These are phyloP conservation scores for Heteromyza rotundicornis DNA, from an alignment of 2,888 invertebrate species.

Conservation along the genomic window DNA sequence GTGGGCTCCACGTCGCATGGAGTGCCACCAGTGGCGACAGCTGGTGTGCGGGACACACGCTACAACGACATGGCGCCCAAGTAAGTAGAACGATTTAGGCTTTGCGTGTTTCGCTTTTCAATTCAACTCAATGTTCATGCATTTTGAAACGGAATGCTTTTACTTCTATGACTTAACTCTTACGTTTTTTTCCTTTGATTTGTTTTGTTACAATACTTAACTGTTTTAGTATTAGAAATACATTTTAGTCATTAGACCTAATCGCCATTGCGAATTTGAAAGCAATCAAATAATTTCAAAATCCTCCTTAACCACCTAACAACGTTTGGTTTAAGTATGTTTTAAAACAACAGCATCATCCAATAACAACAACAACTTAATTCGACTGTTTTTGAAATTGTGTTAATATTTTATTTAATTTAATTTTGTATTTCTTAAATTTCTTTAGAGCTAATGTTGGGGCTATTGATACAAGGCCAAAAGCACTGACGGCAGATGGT, in stretches of 20 bases:
- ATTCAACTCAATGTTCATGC: slow-evolving; percentile 26
- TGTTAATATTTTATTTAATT: slow-evolving; percentile 10
- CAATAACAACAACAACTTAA: background rate
- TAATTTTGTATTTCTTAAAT: slow-evolving; percentile 40
- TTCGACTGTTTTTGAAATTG: background rate
- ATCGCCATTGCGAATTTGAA: too few species aligned
- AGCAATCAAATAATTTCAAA: too few species aligned
- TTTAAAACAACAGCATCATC: too few species aligned
- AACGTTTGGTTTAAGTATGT: too few species aligned
- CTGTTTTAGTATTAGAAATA: too few species aligned
- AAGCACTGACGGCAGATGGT: slow-evolving; percentile 62
- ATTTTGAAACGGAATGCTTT: slow-evolving; percentile 12
- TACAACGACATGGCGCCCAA: slow-evolving; percentile 88
- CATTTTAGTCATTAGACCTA: too few species aligned
- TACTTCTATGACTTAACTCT: too few species aligned
- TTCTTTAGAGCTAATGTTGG: slow-evolving; percentile 58
- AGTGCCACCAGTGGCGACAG: slow-evolving; percentile 68
- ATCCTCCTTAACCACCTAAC: too few species aligned
- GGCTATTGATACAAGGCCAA: slow-evolving; percentile 61
- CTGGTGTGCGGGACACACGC: slow-evolving; percentile 70
- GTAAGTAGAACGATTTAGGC: slow-evolving; percentile 66
- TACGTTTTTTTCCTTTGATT: too few species aligned
- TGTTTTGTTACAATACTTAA: too few species aligned
- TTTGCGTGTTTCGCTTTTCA: slow-evolving; percentile 11
- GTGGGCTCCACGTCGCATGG: slow-evolving; percentile 63